Percentiles rank a stretch among this genome's conserved stretches.
phyloP scores from a whole-genome alignment of 1,140 invertebrate genomes.

The Magallana angulata region DNA sequence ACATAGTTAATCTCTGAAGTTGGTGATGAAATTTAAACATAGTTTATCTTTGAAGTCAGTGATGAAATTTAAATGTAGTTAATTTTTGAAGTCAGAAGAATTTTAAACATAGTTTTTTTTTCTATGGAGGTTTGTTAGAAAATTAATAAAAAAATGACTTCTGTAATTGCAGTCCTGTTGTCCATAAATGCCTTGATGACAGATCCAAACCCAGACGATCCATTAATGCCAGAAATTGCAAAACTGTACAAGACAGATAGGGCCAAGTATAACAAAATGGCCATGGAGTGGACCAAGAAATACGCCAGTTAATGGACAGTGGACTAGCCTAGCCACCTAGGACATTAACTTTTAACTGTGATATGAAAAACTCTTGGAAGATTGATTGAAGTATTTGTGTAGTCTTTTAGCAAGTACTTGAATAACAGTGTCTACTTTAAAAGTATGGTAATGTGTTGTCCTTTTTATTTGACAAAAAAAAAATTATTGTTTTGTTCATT shows the following conservation, averaged over 20 bases:
- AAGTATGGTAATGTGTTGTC: conserved; percentile 29
- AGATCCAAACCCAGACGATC: conserved; percentile 96
- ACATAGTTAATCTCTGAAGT: too few relatives aligned
- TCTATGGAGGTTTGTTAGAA: background rate
- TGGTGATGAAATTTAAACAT: too few relatives aligned
- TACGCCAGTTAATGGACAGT: conserved; percentile 84
- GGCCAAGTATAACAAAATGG: conserved; percentile 91
- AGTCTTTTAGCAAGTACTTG: conserved; percentile 20
- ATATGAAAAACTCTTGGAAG: conserved; percentile 24
- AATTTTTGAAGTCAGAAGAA: too few relatives aligned
- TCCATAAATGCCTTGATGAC: conserved; percentile 99
- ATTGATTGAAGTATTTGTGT: conserved; percentile 13
- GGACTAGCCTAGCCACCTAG: conserved; percentile 24
- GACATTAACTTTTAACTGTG: conserved; percentile 16
- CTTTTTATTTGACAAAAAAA: background rate
- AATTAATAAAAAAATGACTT: background rate
- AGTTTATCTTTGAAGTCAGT: too few relatives aligned
- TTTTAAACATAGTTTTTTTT: too few relatives aligned
- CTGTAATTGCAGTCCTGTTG: conserved; percentile 87
- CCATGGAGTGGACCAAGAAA: conserved; percentile 99
- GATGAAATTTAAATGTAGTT: too few relatives aligned
- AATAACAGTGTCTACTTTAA: conserved; percentile 29
- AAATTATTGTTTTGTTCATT: background rate
- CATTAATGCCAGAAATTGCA: conserved; percentile 97
- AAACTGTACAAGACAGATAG: conserved; percentile 99